phyloP scores from a whole-genome alignment of 2,113 vertebrate genomes.

The Atrichornis clamosus region DNA sequence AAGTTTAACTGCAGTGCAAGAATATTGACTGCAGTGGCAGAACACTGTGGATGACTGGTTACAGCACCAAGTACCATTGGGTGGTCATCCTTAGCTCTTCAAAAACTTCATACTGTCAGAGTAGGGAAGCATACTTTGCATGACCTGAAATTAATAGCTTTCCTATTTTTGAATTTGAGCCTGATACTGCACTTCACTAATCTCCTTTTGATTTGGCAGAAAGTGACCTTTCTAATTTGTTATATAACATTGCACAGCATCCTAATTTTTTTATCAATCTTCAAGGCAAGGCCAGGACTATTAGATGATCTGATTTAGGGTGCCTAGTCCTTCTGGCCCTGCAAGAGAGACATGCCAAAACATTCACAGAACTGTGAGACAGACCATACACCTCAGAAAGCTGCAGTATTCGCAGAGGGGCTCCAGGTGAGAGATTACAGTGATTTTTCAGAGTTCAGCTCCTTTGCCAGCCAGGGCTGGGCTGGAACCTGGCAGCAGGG shows the following conservation, averaged over 20 bases:
- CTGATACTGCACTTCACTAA: neutral
- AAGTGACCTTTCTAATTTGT: neutral
- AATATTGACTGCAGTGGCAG: conserved; percentile 25
- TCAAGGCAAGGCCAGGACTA: neutral
- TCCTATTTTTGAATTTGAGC: neutral
- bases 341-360: neutral
- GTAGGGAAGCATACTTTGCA: neutral
- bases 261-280: neutral
- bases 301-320: neutral
- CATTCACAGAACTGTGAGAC: neutral
- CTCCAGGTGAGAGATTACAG: neutral
- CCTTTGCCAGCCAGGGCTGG: neutral
- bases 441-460: neutral
- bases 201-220: conserved; percentile 22
- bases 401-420: neutral
- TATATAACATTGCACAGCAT: neutral
- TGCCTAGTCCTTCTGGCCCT: neutral
- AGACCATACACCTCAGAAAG: neutral
- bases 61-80: neutral
- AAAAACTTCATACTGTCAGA: neutral
- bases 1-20: conserved; percentile 31
- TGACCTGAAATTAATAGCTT: neutral
- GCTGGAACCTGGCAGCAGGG: neutral
- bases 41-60: conserved; percentile 19
- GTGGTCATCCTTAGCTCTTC: neutral